phyloP scores from a whole-genome alignment of 2,797 vertebrate species.

The Esox lucius region DNA sequence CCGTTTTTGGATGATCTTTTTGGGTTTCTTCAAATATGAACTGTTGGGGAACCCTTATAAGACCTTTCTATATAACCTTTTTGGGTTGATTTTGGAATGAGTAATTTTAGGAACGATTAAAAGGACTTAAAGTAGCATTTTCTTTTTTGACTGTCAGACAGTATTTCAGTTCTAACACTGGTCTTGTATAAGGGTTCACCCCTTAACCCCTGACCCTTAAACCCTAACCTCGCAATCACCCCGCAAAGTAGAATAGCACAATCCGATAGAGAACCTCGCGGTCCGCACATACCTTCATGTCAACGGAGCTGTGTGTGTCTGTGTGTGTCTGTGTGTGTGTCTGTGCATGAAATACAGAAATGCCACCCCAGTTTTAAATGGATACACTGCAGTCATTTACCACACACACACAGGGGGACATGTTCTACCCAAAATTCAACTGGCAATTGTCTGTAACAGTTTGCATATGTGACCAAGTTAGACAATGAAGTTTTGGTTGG shows the following conservation, averaged over 20 bases:
- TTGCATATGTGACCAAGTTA: no score
- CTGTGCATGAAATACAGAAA: neutral
- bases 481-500: neutral
- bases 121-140: no score
- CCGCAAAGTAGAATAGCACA: conserved; percentile 32
- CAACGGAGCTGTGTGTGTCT: conserved; percentile 31
- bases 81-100: no score
- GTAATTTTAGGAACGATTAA: no score
- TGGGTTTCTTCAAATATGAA: no score
- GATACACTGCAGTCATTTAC: neutral
- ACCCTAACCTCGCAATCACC: conserved; percentile 49
- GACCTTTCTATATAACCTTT: no score
- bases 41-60: no score
- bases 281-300: conserved; percentile 33
- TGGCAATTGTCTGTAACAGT: neutral
- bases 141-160: neutral
- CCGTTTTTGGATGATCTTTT: no score
- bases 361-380: conserved; percentile 19
- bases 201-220: neutral
- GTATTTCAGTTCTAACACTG: neutral
- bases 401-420: conserved; percentile 6
- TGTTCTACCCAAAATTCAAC: neutral
- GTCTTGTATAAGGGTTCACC: conserved; percentile 1
- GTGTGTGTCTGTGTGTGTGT: conserved; percentile 7
- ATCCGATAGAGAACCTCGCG: conserved; percentile 40